phyloP scores from a whole-genome alignment of 1,140 invertebrate genomes.

The Aethina tumida region DNA sequence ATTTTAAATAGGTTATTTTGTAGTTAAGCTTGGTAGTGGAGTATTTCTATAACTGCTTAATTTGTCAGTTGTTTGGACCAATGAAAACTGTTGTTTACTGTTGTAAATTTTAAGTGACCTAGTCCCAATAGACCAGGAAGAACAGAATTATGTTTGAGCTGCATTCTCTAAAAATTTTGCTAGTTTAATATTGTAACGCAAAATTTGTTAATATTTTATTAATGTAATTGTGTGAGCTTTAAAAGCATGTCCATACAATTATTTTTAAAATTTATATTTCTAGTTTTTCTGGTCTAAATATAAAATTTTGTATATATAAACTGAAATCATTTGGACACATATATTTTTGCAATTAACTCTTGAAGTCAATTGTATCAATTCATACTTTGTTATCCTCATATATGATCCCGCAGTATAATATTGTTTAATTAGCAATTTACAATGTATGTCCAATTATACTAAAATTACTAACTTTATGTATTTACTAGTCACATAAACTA shows the following conservation, averaged over 20 bases:
- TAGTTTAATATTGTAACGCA: too few species aligned
- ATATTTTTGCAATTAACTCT: conserved; percentile 16
- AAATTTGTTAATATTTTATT: too few species aligned
- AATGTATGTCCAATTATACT: conserved; percentile 5
- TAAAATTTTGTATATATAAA: conserved; percentile 13
- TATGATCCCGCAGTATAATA: conserved; percentile 6
- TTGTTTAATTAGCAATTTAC: conserved; percentile 6
- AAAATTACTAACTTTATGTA: conserved; percentile 9
- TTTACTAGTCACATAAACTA: conserved; percentile 10
- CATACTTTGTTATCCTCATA: conserved; percentile 15
- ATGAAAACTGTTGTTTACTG: conserved; percentile 21
- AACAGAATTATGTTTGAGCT: too few species aligned
- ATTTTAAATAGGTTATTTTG: conserved; percentile 11
- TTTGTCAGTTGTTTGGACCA: conserved; percentile 28
- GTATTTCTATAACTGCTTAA: conserved; percentile 12
- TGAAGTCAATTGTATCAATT: conserved; percentile 15
- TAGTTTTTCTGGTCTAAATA: conserved; percentile 3
- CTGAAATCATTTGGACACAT: conserved; percentile 9
- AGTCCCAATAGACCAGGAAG: conserved; percentile 21
- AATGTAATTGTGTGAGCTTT: too few species aligned
- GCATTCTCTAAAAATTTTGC: too few species aligned
- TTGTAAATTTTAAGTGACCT: conserved; percentile 24
- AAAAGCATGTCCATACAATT: conserved; percentile 14
- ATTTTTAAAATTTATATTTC: conserved; percentile 5
- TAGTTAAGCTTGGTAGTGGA: conserved; percentile 16